Percentiles rank a stretch among this genome's conserved stretches.
These are phyloP conservation scores for Nomada ferruginata DNA, from an alignment of 2,888 invertebrate species.

Conservation along the genomic window DNA sequence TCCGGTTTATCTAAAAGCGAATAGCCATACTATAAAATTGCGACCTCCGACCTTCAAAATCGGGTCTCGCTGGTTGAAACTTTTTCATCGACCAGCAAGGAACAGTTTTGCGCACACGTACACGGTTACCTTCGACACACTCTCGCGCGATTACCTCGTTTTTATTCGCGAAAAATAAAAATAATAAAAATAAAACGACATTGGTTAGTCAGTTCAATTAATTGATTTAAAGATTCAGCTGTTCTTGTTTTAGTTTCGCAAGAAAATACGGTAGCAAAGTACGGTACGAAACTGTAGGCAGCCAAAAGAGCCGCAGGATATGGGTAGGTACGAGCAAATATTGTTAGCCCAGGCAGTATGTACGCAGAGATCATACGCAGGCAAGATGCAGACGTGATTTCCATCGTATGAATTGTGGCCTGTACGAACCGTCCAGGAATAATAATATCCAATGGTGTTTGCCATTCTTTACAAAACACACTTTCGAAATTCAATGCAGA, in stretches of 20 bases:
- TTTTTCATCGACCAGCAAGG: slow-evolving; percentile 37
- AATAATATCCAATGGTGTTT: not conserved
- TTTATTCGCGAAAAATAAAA: slow-evolving; percentile 26
- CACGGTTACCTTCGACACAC: slow-evolving; percentile 44
- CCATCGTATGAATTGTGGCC: not conserved
- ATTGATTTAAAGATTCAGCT: no score
- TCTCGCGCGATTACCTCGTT: slow-evolving; percentile 36
- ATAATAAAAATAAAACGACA: no score
- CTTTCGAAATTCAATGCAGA: no score
- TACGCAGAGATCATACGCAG: not conserved
- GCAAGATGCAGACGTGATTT: not conserved
- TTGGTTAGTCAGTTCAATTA: no score
- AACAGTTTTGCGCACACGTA: slow-evolving; percentile 39
- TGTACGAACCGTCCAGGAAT: not conserved
- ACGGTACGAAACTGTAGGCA: not conserved
- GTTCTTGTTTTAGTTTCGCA: no score
- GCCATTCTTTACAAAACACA: no score
- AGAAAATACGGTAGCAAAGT: not conserved
- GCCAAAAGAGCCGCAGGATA: not conserved
- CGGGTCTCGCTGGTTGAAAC: slow-evolving; percentile 24
- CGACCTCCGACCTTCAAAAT: slow-evolving; percentile 38
- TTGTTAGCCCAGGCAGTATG: not conserved
- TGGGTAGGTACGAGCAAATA: not conserved
- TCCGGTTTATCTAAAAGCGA: slow-evolving; percentile 29
- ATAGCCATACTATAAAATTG: slow-evolving; percentile 12